These are phyloP conservation scores for Oxytorus armatus DNA, from an alignment of 2,888 invertebrate genomes.

Conservation along the genomic window DNA sequence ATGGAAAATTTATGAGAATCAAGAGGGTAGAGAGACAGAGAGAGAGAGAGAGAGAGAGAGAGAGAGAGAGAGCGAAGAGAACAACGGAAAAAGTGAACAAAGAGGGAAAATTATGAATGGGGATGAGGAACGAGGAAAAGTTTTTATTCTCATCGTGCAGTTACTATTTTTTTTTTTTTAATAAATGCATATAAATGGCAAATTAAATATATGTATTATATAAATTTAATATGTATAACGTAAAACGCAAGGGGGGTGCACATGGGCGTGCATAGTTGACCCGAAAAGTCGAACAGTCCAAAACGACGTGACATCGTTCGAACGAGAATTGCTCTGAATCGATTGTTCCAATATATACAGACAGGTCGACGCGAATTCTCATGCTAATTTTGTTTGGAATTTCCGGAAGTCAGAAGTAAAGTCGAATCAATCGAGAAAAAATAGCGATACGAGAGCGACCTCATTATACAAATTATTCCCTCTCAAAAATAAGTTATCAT, in stretches of 20 bases:
- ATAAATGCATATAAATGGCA: background rate
- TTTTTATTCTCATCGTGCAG: slow-evolving; percentile 29
- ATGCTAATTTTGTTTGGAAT: slow-evolving; percentile 45
- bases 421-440: slow-evolving; percentile 9
- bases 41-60: slow-evolving; percentile 1
- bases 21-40: background rate
- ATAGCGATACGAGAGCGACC: background rate
- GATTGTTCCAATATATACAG: slow-evolving; percentile 27
- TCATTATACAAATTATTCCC: too few relatives aligned
- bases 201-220: slow-evolving; percentile 5
- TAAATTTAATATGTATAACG: background rate
- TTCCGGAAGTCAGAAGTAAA: slow-evolving; percentile 15
- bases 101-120: background rate
- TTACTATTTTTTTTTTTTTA: too few relatives aligned
- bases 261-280: background rate
- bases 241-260: background rate
- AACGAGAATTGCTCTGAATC: slow-evolving; percentile 27
- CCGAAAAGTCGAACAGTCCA: slow-evolving; percentile 17
- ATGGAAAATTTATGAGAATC: slow-evolving; percentile 35
- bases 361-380: slow-evolving; percentile 28
- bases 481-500: background rate
- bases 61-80: too few relatives aligned
- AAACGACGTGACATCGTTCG: slow-evolving; percentile 33
- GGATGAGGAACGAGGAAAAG: slow-evolving; percentile 24
- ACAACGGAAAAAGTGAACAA: too few relatives aligned